Percentiles rank a stretch among this genome's conserved stretches.
Conservation (phyloP, 2,888 invertebrate genomes). For the Drosophila colorata region DNA sequence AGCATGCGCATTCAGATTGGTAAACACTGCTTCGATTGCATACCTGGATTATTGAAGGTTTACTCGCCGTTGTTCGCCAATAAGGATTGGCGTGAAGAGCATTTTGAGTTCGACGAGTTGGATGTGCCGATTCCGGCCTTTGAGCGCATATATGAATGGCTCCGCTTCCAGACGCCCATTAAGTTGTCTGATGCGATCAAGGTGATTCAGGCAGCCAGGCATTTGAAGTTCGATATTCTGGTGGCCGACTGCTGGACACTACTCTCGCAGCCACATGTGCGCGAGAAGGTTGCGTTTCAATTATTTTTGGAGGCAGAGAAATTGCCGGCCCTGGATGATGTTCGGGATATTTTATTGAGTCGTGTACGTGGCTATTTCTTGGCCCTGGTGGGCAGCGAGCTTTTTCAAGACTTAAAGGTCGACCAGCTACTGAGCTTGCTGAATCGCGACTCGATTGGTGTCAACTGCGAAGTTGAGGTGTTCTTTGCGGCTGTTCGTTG, state of each 20-base stretch:
- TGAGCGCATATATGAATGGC: conserved; percentile 37
- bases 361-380: conserved; percentile 42
- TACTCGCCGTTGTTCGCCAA: conserved; percentile 37
- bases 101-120: not conserved
- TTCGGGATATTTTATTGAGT: conserved; percentile 6
- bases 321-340: not conserved
- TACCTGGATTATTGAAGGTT: conserved; percentile 14
- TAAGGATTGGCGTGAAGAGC: conserved; percentile 1
- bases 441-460: conserved; percentile 28
- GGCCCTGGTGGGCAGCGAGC: conserved; percentile 28
- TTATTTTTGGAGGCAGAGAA: conserved; percentile 7
- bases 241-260: conserved; percentile 5
- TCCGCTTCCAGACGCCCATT: conserved; percentile 14
- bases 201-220: conserved; percentile 34
- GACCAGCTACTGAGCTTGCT: conserved; percentile 13
- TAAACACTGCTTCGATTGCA: conserved; percentile 8
- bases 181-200: not conserved
- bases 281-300: conserved; percentile 33
- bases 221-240: conserved; percentile 19
- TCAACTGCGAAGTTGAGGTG: conserved; percentile 51
- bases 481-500: conserved; percentile 39
- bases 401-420: conserved; percentile 8
- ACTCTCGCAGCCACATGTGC: not conserved
- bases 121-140: conserved; percentile 32
- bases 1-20: conserved; percentile 15